Evolutionary conservation across 2,113 vertebrate genomes (phyloP), one percentile per base, ranked within the genome.

Genomic region (Lophura nycthemera): DNA sequence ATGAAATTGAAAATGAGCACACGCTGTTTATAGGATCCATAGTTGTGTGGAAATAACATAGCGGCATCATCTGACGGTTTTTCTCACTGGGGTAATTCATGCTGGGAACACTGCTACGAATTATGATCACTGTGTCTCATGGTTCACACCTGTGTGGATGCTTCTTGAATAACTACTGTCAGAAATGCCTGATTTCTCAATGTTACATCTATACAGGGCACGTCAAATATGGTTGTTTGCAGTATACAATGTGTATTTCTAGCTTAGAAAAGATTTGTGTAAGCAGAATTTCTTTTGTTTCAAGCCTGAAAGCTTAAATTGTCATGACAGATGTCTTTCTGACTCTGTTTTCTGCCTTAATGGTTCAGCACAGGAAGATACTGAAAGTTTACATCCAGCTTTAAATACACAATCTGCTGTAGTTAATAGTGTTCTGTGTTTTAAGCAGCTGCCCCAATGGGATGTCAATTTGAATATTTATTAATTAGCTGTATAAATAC

Each of bases 401-500:
- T 66, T 48, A 84, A 81, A 74, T 24, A n/a, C n/a, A 13, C 4
- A 18, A 29, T 57, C 52, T 80, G 10, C 52, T 83, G 40, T 75
- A 7, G 6, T 80, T 71, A 89, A 32, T 5, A 36, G 1, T 40
- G 17, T 14, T 65, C 5, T 48, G 8, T 69, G 24, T 29, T 77
- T 89, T 48, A 91, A 66, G 32, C 17, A 56, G 11, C 18, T 82
- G 6, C n/a, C 43, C 13, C 8, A 65, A n/a, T 38, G 14, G 60
- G 45, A 57, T 20, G 7, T 57, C 38, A 77, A 9, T 87, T 32
- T 77, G 25, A 66, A 81, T 81, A 17, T 10, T 11, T 82, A 61
- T 45, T 61, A 47, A 45, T 89, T 69, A 64, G 63, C 30, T 83
- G 34, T 27, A 50, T 93, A 89, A 75, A 83, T 78, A 66, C 5